A percentile compares a stretch with the other conserved stretches of the same genome.
These are phyloP conservation scores for Neoscelio sp. DNA, from an alignment of 2,888 invertebrate genomes.

Conservation along the genomic window DNA sequence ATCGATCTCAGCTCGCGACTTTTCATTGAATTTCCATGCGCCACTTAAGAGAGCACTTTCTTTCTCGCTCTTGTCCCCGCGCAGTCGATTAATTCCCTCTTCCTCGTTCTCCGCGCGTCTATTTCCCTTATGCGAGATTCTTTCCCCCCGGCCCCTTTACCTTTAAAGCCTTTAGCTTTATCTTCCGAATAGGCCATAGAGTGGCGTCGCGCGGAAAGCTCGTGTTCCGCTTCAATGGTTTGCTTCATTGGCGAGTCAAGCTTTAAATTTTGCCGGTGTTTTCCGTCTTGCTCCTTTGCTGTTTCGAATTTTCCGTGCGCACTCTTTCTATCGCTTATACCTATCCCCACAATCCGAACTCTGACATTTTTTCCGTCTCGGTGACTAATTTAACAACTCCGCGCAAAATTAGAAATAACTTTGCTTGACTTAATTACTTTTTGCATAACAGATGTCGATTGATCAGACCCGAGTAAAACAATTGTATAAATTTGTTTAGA, in stretches of 20 bases:
- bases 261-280: slow-evolving; percentile 55
- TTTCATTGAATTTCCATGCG: slow-evolving; percentile 77
- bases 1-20: slow-evolving; percentile 76
- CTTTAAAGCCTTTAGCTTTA: slow-evolving; percentile 57
- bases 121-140: slow-evolving; percentile 30
- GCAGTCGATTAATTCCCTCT: slow-evolving; percentile 1
- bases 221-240: slow-evolving; percentile 64
- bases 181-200: slow-evolving; percentile 65
- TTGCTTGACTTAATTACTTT: slow-evolving; percentile 17
- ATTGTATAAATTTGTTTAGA: too few relatives aligned
- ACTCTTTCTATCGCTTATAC: too few relatives aligned
- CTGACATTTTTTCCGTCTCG: slow-evolving; percentile 4
- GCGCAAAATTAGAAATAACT: slow-evolving; percentile 21
- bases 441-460: neutral
- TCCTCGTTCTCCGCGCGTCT: slow-evolving; percentile 14
- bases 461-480: too few relatives aligned
- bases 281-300: slow-evolving; percentile 33
- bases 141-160: slow-evolving; percentile 37
- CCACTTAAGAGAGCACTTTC: slow-evolving; percentile 71
- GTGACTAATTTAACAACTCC: slow-evolving; percentile 27
- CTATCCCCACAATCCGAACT: neutral
- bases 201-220: slow-evolving; percentile 62
- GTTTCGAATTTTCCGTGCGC: slow-evolving; percentile 34
- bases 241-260: slow-evolving; percentile 62
- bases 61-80: slow-evolving; percentile 37